phyloP scores from a whole-genome alignment of 2,888 invertebrate genomes.

The Acronicta aceris region DNA sequence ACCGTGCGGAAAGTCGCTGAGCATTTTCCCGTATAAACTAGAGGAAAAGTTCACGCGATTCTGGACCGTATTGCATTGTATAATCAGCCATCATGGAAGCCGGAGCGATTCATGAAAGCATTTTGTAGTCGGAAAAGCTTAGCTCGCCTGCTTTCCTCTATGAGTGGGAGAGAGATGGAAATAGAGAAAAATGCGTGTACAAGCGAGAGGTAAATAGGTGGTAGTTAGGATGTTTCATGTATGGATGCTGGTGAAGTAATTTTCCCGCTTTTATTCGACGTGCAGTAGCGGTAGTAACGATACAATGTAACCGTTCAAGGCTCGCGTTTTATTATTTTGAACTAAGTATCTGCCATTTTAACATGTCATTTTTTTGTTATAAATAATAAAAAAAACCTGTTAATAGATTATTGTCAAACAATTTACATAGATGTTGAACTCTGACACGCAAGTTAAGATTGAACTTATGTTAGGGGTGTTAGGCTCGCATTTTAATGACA shows the following conservation, averaged over 20 bases:
- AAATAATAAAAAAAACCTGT: too few species aligned
- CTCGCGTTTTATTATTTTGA: conserved; percentile 25
- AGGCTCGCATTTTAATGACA: too few species aligned
- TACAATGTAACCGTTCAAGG: conserved; percentile 71
- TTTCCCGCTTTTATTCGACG: conserved; percentile 86
- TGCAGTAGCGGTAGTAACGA: conserved; percentile 66
- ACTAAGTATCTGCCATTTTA: neutral
- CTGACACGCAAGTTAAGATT: too few species aligned
- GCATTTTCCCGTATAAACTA: conserved; percentile 64
- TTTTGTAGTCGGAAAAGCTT: conserved; percentile 76
- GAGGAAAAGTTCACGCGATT: conserved; percentile 77
- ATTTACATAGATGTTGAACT: too few species aligned
- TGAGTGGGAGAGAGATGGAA: conserved; percentile 65
- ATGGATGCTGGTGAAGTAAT: conserved; percentile 77
- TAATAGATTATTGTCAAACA: too few species aligned
- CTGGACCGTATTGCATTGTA: conserved; percentile 83
- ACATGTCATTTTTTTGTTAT: too few species aligned
- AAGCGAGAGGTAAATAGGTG: conserved; percentile 69
- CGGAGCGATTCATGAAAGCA: conserved; percentile 81
- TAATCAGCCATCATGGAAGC: conserved; percentile 89
- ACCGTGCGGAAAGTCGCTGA: conserved; percentile 72
- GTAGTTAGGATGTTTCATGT: conserved; percentile 72
- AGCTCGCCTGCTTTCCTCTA: conserved; percentile 74
- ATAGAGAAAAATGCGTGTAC: conserved; percentile 49
- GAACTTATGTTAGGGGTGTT: too few species aligned